Base-by-base conservation (phyloP, 2,113 vertebrate species). In the Saguinus midas region DNA sequence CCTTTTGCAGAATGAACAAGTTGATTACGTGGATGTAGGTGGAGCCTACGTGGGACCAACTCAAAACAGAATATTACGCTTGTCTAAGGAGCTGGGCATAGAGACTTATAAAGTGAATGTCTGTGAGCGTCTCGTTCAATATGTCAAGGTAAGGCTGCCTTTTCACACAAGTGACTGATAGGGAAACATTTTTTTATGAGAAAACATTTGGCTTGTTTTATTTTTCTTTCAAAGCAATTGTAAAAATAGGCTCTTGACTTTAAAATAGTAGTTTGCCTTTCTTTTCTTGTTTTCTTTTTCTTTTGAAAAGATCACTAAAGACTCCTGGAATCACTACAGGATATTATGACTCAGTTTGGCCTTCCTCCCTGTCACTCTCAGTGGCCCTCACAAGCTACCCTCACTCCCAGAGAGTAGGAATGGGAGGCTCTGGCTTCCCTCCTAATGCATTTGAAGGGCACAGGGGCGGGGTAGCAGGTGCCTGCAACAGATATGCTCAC, bases 41-140 rank as follows among this genome's bases (percentile, higher is more conserved):
- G 99, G 99, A 91, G 80, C 99, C 0, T 99, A 99, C 52, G 98
- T 99, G 55, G 99, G 99, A 95, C 99, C 99, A 1, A 99, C 99
- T 6, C 99, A 99, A 92, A 99, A 99, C 96, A 96, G 98, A n/a
- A 98, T 99, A 94, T 98, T 99, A 29, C 98, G 99, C 0, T 95
- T 99, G 52, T 98, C 99, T 23, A 99, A 99, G 66, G 99, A 99
- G 79, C 96, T 99, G 92, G 99, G 99, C 43, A 76, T 99, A 96
- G 95, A 99, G 94, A 99, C 98, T 10, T 99, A 99, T 18, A 98
- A 99, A 98, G 98, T 99, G n/a, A 98, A 99, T 57, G 97, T 99
- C 0, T 50, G 75, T 2, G 98, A 99, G 20, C 90, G 97, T 0
- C 95, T 97, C 10, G 93, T 99, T 92, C 98, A 99, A 40, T 97